Evolutionary conservation across 2,113 vertebrate species (phyloP), one percentile per base, ranked within the genome.

Genomic region (Triplophysa siluroides): DNA sequence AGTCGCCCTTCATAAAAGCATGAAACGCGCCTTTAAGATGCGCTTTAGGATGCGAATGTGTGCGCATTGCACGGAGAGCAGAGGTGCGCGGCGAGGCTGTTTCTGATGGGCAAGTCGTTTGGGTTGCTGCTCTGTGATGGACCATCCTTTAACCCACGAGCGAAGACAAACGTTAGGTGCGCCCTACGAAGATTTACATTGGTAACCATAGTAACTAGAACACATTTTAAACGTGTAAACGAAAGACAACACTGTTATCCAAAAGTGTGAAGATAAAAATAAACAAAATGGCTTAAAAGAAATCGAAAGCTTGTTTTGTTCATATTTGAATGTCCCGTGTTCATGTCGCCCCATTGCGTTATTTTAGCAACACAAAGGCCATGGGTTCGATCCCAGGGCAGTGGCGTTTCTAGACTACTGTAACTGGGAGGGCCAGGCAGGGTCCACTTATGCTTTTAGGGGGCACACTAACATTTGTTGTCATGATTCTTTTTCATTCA

Each of bases 121-220:
- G 71, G 33, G n/a, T 73, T 58, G 43, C 64, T 66, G 54, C 0
- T 71, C 50, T 41, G 2, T 43, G 70, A 73, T 58, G 33, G 56
- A 73, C 70, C 54, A 58, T n/a, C 33, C 71, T 29, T 19, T 7
- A 12, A n/a, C 54, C 14, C n/a, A 7, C 54, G n/a, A n/a, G 29
- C 26, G 0, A 11, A 58, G 50, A 50, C 69, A 14, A 29, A 26
- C 26, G 52, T 24, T 13, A 23, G 24, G 19, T 21, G 52, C 9
- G 68, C 7, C 33, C 58, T 43, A 33, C 19, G 1, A 41, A 60
- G n/a, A 60, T 73, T 43, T 43, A 61, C n/a, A 54, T 9, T 60
- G n/a, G 70, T 74, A 73, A 60, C 71, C 54, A 60, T 60, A 73
- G 26, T 58, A 33, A 16, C 13, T 41, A 14, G 18, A 16, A 58